phyloP scores from a whole-genome alignment of 2,888 invertebrate genomes.

The Amphipoea lucens region DNA sequence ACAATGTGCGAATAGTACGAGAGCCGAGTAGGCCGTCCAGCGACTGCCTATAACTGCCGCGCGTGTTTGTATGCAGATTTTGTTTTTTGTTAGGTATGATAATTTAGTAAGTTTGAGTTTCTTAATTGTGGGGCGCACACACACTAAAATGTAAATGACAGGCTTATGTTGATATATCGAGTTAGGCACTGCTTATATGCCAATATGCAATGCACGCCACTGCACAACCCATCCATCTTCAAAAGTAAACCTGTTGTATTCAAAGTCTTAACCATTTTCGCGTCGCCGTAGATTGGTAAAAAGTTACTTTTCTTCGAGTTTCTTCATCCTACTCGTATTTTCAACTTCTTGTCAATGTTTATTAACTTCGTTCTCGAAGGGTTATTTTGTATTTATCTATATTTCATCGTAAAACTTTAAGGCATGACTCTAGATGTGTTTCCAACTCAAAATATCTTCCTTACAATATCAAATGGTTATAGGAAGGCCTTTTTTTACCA shows the following conservation, averaged over 20 bases:
- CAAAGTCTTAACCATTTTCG: background rate
- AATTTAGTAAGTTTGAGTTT: too few species aligned
- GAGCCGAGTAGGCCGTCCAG: too few species aligned
- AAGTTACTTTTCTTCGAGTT: background rate
- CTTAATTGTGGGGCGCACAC: too few species aligned
- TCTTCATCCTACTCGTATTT: slow-evolving; percentile 3
- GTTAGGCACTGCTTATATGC: too few species aligned
- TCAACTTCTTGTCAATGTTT: background rate
- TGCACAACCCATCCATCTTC: background rate
- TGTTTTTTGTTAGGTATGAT: too few species aligned
- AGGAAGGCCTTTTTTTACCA: slow-evolving; percentile 33
- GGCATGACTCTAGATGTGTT: slow-evolving; percentile 35
- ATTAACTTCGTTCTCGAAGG: background rate
- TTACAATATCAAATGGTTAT: slow-evolving; percentile 49
- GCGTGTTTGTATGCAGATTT: too few species aligned
- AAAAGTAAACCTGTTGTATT: background rate
- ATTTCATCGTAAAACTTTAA: slow-evolving; percentile 55
- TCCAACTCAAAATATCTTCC: slow-evolving; percentile 48
- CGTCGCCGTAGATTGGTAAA: background rate
- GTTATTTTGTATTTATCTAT: slow-evolving; percentile 41
- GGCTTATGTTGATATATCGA: too few species aligned
- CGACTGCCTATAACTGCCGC: too few species aligned
- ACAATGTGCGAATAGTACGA: too few species aligned
- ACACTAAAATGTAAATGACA: too few species aligned
- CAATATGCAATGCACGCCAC: too few species aligned